Conservation (phyloP, 2,113 vertebrate genomes). For the Phodopus roborovskii region DNA sequence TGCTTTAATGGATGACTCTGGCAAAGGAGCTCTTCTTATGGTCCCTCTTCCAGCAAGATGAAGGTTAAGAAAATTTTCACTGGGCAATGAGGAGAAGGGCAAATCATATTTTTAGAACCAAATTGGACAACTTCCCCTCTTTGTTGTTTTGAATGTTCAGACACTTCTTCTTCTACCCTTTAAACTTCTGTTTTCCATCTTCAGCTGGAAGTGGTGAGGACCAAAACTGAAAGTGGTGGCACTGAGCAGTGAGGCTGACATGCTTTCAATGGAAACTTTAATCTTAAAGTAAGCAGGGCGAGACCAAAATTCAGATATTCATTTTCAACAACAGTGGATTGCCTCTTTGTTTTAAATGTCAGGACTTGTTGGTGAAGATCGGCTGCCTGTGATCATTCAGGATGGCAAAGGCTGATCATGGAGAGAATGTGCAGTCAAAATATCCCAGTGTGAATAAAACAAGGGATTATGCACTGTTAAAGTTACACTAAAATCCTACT, state of each 20-base stretch:
- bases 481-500: neutral
- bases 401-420: neutral
- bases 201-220: conserved; percentile 54
- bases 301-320: neutral
- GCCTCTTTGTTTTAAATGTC: neutral
- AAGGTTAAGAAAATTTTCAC: neutral
- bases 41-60: neutral
- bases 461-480: neutral
- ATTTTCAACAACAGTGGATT: neutral
- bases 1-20: neutral
- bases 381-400: neutral
- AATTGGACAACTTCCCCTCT: neutral
- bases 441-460: neutral
- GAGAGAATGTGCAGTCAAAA: neutral
- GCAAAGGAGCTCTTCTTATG: conserved; percentile 1
- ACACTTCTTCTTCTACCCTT: neutral
- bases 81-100: conserved; percentile 6
- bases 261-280: neutral
- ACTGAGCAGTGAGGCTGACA: neutral
- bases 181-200: conserved; percentile 51
- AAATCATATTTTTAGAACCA: neutral
- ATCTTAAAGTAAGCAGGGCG: neutral
- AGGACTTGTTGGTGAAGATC: neutral
- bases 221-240: neutral
- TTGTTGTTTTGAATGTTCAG: conserved; percentile 52